These are phyloP conservation scores for Centruroides sculpturatus DNA, from an alignment of 1,140 invertebrate species.

Conservation along the genomic window DNA sequence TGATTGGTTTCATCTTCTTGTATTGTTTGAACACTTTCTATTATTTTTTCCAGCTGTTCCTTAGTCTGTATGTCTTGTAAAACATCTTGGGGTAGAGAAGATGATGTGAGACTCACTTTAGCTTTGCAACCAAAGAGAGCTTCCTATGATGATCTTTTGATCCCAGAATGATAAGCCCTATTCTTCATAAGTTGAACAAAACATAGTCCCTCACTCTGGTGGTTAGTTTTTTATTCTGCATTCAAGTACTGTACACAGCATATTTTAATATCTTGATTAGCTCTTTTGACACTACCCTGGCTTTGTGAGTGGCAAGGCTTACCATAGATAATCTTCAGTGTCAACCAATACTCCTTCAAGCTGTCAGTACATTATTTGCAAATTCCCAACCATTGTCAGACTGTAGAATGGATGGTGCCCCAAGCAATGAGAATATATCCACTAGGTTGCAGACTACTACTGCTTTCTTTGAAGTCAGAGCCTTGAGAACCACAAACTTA, in stretches of 20 bases:
- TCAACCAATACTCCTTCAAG: constrained; percentile 2
- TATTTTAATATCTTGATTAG: constrained; percentile 9
- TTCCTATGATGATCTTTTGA: constrained; percentile 1
- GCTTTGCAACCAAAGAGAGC: neutral
- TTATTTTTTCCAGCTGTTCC: neutral
- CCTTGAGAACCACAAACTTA: constrained; percentile 30
- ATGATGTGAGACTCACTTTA: neutral
- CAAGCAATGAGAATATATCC: constrained; percentile 29
- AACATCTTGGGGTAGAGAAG: constrained; percentile 1
- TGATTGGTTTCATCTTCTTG: neutral
- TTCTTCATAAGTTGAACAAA: constrained; percentile 8
- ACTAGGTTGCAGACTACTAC: constrained; percentile 27
- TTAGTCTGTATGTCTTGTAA: constrained; percentile 3
- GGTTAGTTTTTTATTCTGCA: neutral
- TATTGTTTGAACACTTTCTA: neutral
- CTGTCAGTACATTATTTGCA: constrained; percentile 3
- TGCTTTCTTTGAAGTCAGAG: constrained; percentile 26
- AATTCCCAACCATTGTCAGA: constrained; percentile 19
- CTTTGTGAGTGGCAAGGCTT: constrained; percentile 4
- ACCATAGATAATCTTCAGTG: constrained; percentile 3
- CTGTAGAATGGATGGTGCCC: constrained; percentile 27
- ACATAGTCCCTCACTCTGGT: neutral
- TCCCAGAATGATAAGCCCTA: constrained; percentile 5
- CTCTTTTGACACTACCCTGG: constrained; percentile 5
- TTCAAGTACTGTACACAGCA: neutral